Evolutionary conservation across 2,888 invertebrate species (phyloP), one percentile per base, ranked within the genome.

Genomic region (Chorisops tibialis): DNA sequence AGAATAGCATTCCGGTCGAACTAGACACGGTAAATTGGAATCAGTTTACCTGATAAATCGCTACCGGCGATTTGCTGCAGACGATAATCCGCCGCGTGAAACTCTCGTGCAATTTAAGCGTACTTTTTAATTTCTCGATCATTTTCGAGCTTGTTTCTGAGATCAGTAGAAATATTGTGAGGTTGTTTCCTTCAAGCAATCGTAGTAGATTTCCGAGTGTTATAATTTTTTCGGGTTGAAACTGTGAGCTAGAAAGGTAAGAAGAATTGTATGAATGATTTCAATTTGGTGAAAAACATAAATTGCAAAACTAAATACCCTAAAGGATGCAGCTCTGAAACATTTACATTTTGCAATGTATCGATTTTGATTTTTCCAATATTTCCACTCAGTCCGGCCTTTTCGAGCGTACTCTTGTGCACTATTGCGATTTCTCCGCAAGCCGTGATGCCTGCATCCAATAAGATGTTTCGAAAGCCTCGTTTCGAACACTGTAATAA

Each of bases 311-410:
- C n/a, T 5, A 11, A n/a, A 1, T 67, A 77, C 77, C 78, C 74
- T 67, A 78, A 68, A 12, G 78, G 78, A 72, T 79, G 78, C 45
- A 74, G 72, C 64, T 75, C 75, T 4, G 75, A 73, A 58, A 79
- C 72, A 66, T 77, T 76, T 2, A 78, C 69, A 67, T 76, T 74
- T 64, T 74, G 72, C 19, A 78, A 68, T 18, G 73, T 72, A 39
- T 70, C 71, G 37, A 76, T 67, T 6, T 72, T 71, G 30, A 74
- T 69, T 30, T 71, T 69, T 1, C 70, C 68, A 24, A 75, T 70
- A 59, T 69, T 70, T 3, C 70, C 71, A n/a, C 66, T 66, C 7
- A 75, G 68, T 4, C 74, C 73, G 5, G 74, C 75, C 22, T 74
- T 75, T 63, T 76, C 73, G 43, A 77, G 63, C 4, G 75, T 75